These are phyloP conservation scores for Teinopalpus imperialis DNA, from an alignment of 2,888 invertebrate species.

Conservation along the genomic window DNA sequence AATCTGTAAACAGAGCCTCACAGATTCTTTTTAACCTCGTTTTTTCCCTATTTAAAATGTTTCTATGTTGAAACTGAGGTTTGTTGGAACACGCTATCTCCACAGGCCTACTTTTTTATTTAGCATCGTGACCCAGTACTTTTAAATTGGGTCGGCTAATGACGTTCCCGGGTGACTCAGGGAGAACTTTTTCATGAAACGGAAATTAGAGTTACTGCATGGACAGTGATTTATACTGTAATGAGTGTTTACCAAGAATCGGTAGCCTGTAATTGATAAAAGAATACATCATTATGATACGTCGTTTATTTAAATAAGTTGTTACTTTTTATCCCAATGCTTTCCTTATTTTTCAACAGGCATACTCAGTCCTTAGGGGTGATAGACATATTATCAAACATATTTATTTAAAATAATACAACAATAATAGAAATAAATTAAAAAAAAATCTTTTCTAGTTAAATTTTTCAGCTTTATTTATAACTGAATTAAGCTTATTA, in stretches of 20 bases:
- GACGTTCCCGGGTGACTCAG: constrained; percentile 34
- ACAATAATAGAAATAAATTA: too few species aligned
- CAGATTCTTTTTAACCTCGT: constrained; percentile 30
- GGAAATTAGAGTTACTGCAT: constrained; percentile 34
- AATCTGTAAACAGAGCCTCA: constrained; percentile 15
- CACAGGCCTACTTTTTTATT: constrained; percentile 30
- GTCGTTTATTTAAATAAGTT: too few species aligned
- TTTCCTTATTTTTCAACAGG: too few species aligned
- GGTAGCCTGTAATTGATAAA: constrained; percentile 6
- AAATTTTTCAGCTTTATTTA: too few species aligned
- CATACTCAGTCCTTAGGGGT: too few species aligned
- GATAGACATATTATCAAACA: too few species aligned
- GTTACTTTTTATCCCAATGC: too few species aligned
- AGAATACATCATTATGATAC: too few species aligned
- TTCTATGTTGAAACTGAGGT: constrained; percentile 29
- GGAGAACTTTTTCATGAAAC: constrained; percentile 34
- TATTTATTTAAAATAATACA: too few species aligned
- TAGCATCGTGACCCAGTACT: constrained; percentile 33
- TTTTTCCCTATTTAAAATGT: constrained; percentile 30
- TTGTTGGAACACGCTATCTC: constrained; percentile 28
- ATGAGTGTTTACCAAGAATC: constrained; percentile 15
- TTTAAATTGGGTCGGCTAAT: constrained; percentile 47
- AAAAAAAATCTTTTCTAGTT: too few species aligned
- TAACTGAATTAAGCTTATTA: constrained; percentile 14
- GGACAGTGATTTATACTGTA: constrained; percentile 2